Conservation (phyloP, 2,797 vertebrate genomes). For the Apogon hyalosoma region DNA sequence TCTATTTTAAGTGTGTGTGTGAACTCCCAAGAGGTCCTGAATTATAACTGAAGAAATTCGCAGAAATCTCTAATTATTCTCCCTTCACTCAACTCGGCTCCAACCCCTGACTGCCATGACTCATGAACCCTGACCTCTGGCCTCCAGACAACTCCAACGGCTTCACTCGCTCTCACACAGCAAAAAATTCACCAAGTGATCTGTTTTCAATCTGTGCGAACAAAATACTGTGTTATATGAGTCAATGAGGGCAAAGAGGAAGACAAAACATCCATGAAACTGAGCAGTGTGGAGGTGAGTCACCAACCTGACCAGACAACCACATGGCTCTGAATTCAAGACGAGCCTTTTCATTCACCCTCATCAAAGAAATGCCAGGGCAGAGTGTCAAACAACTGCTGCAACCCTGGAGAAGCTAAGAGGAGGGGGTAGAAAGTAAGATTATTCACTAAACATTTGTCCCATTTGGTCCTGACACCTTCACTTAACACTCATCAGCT, state of each 20-base stretch:
- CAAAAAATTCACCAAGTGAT: slow-evolving; percentile 48
- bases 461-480: slow-evolving; percentile 67
- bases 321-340: slow-evolving; percentile 42
- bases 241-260: slow-evolving; percentile 53
- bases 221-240: slow-evolving; percentile 64
- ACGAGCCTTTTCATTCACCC: slow-evolving; percentile 37
- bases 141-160: slow-evolving; percentile 51
- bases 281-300: slow-evolving; percentile 58
- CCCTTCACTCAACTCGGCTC: slow-evolving; percentile 32
- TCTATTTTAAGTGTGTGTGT: slow-evolving; percentile 31
- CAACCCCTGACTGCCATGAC: slow-evolving; percentile 62
- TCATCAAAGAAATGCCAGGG: slow-evolving; percentile 63
- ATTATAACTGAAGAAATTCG: slow-evolving; percentile 64
- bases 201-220: slow-evolving; percentile 62
- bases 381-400: slow-evolving; percentile 64
- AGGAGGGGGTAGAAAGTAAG: slow-evolving; percentile 39
- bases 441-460: slow-evolving; percentile 64
- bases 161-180: slow-evolving; percentile 50
- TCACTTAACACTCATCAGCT: slow-evolving; percentile 65
- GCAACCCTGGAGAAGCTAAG: slow-evolving; percentile 37
- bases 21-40: slow-evolving; percentile 26
- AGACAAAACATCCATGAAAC: slow-evolving; percentile 76
- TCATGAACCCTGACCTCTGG: slow-evolving; percentile 72
- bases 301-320: slow-evolving; percentile 58
- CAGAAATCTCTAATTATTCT: slow-evolving; percentile 48